Evolutionary conservation across 64 coral and sea anemone genomes (phyloP), one percentile per base, ranked within the genome.

Genomic region (Stylophora pistillata): DNA sequence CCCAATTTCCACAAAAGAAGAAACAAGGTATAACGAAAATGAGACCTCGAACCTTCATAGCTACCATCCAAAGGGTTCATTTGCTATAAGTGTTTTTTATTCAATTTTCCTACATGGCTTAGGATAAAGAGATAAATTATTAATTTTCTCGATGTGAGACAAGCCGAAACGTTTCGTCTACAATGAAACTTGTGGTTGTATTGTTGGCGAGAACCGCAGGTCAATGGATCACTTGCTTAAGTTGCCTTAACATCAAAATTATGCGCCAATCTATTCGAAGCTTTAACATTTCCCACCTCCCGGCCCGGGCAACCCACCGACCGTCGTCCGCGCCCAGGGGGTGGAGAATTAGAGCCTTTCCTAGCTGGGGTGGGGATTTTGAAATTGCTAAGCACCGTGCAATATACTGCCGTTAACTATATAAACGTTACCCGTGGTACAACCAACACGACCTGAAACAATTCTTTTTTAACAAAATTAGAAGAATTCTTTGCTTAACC

Each of bases 111-210:
- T 83, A 66, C 79, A 83, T 83, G 37, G 32, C 79, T 63, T 12
- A 18, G 61, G 30, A 52, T 68, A 41, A 47, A 37, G 58, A 41
- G 28, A 21, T 83, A 1, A 83, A 83, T 83, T 69, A 83, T 83
- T 83, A 15, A 83, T 83, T 83, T 81, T 83, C 12, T 68, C 33
- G 18, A 62, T 68, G 11, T 68, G 13, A 29, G 60, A 83, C 79
- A 69, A 83, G 61, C 15, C 68, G 10, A 75, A 52, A 52, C 15
- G 57, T 81, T 81, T 81, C 63, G 78, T 81, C 58, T 81, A 37
- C 15, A 18, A 58, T 21, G 10, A 0, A 62, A 64, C 57, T 63
- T 58, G 78, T 81, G 78, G 56, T 64, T 63, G 34, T 63, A 62
- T 81, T 81, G 78, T 81, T 64, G 29, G 30, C 0, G 53, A 77